Percentiles rank a stretch among this genome's conserved stretches.
These are phyloP conservation scores for Vulpes lagopus DNA, from an alignment of 2,113 vertebrate species.

Conservation along the genomic window DNA sequence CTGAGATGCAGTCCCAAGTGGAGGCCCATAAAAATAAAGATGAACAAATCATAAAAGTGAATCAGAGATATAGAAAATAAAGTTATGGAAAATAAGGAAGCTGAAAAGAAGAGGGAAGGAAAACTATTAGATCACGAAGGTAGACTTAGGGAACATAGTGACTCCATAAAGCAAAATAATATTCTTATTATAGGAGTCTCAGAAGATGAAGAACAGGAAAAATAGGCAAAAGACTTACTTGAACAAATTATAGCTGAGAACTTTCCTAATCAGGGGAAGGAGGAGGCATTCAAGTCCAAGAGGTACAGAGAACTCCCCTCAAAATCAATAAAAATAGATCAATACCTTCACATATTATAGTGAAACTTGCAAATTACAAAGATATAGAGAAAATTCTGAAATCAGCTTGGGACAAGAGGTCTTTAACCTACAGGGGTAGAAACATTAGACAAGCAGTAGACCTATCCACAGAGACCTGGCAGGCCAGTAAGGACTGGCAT, in stretches of 20 bases:
- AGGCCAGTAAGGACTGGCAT: neutral
- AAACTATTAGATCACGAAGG: neutral
- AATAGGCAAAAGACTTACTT: neutral
- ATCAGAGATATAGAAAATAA: neutral
- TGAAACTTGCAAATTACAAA: neutral
- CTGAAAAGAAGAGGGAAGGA: too few relatives aligned
- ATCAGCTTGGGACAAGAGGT: neutral
- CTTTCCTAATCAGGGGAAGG: neutral
- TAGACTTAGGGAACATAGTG: neutral
- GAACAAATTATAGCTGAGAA: neutral
- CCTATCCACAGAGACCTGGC: neutral
- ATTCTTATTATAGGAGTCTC: neutral
- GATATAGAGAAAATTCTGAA: neutral
- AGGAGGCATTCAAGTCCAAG: neutral
- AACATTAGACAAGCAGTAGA: neutral
- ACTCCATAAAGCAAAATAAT: neutral
- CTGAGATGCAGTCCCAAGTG: neutral
- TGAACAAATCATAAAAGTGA: neutral
- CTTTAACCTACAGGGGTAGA: neutral
- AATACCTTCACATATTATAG: neutral
- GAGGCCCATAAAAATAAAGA: neutral
- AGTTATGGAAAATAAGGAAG: too few relatives aligned
- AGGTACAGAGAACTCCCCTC: neutral
- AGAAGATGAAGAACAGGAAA: neutral
- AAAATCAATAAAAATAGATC: neutral